Evolutionary conservation across 2,797 vertebrate species (phyloP).

Genomic region (Brotula barbata): DNA sequence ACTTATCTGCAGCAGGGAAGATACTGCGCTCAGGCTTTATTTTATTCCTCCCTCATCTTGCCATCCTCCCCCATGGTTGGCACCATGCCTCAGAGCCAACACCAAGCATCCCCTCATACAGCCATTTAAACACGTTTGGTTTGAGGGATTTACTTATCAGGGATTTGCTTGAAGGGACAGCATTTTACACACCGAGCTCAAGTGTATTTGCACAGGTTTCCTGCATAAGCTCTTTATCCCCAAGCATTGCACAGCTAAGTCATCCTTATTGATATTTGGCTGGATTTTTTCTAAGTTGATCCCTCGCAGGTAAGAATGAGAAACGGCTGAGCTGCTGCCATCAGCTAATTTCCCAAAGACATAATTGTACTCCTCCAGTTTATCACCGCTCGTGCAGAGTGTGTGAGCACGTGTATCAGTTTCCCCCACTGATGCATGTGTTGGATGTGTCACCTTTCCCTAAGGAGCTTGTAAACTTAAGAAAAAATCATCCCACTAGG

Average conservation of each 20-base stretch:
- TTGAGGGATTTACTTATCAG: slow-evolving; percentile 64
- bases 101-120: slow-evolving; percentile 47
- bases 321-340: slow-evolving; percentile 55
- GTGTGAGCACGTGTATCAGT: slow-evolving; percentile 5
- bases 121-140: slow-evolving; percentile 64
- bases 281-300: slow-evolving; percentile 55
- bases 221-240: slow-evolving; percentile 74
- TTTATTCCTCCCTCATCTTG: slow-evolving; percentile 10
- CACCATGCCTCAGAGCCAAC: slow-evolving; percentile 2
- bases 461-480: slow-evolving; percentile 41
- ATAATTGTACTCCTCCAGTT: slow-evolving; percentile 50
- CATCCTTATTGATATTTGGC: slow-evolving; percentile 72
- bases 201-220: slow-evolving; percentile 71
- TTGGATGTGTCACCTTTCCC: slow-evolving; percentile 23
- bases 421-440: slow-evolving; percentile 6
- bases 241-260: slow-evolving; percentile 59
- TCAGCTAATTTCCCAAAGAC: slow-evolving; percentile 66
- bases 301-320: slow-evolving; percentile 61
- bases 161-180: slow-evolving; percentile 71
- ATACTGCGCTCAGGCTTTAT: slow-evolving; percentile 11
- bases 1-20: slow-evolving; percentile 40
- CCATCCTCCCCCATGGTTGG: slow-evolving; percentile 46
- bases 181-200: slow-evolving; percentile 61
- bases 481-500: slow-evolving; percentile 16
- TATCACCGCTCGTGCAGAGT: slow-evolving; percentile 25